Evolutionary conservation across 2,797 vertebrate species (phyloP), one percentile per base, ranked within the genome.

Genomic region (Leptoclinus maculatus): DNA sequence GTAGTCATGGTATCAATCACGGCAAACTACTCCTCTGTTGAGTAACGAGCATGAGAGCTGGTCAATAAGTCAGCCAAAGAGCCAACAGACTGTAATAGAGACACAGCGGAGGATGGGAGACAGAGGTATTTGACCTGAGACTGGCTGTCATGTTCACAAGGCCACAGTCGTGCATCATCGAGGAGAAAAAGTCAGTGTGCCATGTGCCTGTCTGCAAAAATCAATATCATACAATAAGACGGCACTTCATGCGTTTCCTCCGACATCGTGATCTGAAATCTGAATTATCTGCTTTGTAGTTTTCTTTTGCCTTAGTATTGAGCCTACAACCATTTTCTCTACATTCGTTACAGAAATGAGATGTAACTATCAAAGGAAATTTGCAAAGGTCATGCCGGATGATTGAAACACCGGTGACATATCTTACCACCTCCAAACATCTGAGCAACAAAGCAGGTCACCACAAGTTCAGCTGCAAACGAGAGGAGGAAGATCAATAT

Each of bases 1-100:
- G 80, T 39, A 83, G 92, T 82, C 80, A 47, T 66, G 78, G 88
- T 87, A 94, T 92, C 91, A 93, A 94, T 95, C 92, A 85, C 86
- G 71, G 88, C 87, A 91, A 92, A 92, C 85, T 83, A 87, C 89
- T 92, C 91, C 79, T 92, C 93, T 93, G 92, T 93, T 92, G 92
- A 95, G 95, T 95, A 94, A 95, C 88, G 88, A 95, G 95, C 89
- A 93, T 79, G 83, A 92, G 83, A 90, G 93, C 95, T 94, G 95
- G 96, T 97, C 96, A 97, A 98, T 98, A 97, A 92, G 94, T 96
- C 96, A 93, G 96, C 95, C 94, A 92, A 94, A 95, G 95, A 94
- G 95, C 95, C 90, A 93, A 94, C 91, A 91, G 95, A 95, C 94
- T 95, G 93, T 86, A 90, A 87, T 93, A 91, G 95, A 95, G 95